phyloP scores from a whole-genome alignment of 2,888 invertebrate genomes.

The Cepaea hortensis region DNA sequence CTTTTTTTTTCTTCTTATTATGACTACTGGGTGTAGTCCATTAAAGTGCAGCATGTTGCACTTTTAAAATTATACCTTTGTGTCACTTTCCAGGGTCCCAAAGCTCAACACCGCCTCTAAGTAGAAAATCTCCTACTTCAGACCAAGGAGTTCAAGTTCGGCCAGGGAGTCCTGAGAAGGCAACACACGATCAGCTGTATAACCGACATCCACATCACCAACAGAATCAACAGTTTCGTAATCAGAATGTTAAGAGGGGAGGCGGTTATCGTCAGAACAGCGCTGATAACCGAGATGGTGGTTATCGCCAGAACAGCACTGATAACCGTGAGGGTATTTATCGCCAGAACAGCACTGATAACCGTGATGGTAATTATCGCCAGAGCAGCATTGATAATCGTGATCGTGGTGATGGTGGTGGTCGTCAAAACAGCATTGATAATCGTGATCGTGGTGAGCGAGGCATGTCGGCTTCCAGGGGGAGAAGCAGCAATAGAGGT shows the following conservation, averaged over 20 bases:
- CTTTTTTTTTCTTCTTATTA: too few species aligned
- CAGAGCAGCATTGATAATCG: not conserved
- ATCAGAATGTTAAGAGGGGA: constrained; percentile 47
- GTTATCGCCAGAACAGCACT: too few species aligned
- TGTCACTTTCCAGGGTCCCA: constrained; percentile 40
- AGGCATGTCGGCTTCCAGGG: constrained; percentile 56
- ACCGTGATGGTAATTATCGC: too few species aligned
- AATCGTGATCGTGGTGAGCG: constrained; percentile 50
- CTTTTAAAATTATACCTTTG: not conserved
- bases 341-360: too few species aligned
- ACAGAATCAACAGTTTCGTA: constrained; percentile 44
- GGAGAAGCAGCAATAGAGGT: constrained; percentile 60
- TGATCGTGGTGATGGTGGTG: too few species aligned
- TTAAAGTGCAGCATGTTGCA: too few species aligned
- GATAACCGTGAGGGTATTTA: too few species aligned
- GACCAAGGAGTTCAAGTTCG: constrained; percentile 88
- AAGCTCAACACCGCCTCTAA: constrained; percentile 73
- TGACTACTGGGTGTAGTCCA: too few species aligned
- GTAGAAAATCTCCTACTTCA: constrained; percentile 79
- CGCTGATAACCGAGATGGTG: not conserved
- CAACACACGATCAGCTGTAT: constrained; percentile 49
- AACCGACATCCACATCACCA: constrained; percentile 54
- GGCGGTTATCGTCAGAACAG: constrained; percentile 8
- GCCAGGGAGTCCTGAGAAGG: constrained; percentile 51
- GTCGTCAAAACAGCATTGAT: not conserved